Percentiles rank a stretch among this genome's conserved stretches.
These are phyloP conservation scores for Sorex maritimensis DNA, from an alignment of 2,797 vertebrate genomes.

Conservation along the genomic window DNA sequence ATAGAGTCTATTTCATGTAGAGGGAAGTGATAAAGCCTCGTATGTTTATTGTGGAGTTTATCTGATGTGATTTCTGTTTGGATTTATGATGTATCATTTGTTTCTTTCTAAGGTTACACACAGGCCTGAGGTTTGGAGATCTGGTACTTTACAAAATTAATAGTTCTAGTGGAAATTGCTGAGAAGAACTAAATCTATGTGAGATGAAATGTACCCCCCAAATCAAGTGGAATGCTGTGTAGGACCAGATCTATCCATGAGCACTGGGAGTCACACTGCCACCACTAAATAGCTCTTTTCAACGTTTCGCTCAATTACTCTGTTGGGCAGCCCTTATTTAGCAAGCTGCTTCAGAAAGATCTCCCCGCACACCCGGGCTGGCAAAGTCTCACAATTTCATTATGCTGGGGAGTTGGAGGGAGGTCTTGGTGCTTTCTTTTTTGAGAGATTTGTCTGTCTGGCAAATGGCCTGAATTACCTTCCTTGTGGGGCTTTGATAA, in stretches of 20 bases:
- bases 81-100: not conserved
- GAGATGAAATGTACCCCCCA: not conserved
- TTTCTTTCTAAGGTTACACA: not conserved
- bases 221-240: not conserved
- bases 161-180: not conserved
- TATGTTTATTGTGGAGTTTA: rapidly evolving
- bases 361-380: not conserved
- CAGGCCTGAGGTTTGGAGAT: too few species aligned
- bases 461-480: constrained; percentile 62
- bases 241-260: not conserved
- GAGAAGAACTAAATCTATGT: not conserved
- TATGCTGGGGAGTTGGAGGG: constrained; percentile 8
- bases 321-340: constrained; percentile 76
- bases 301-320: constrained; percentile 70
- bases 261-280: not conserved
- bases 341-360: constrained; percentile 74
- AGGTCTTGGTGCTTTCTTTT: constrained; percentile 54
- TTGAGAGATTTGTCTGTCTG: constrained; percentile 68
- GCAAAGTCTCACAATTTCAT: constrained; percentile 72
- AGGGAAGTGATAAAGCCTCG: not conserved
- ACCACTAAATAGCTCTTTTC: constrained; percentile 53
- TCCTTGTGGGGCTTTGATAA: constrained; percentile 82
- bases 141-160: too few species aligned
- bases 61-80: not conserved
- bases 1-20: not conserved